These are phyloP conservation scores for Drosophila rhopaloa DNA, from an alignment of 1,140 invertebrate species.

Conservation along the genomic window DNA sequence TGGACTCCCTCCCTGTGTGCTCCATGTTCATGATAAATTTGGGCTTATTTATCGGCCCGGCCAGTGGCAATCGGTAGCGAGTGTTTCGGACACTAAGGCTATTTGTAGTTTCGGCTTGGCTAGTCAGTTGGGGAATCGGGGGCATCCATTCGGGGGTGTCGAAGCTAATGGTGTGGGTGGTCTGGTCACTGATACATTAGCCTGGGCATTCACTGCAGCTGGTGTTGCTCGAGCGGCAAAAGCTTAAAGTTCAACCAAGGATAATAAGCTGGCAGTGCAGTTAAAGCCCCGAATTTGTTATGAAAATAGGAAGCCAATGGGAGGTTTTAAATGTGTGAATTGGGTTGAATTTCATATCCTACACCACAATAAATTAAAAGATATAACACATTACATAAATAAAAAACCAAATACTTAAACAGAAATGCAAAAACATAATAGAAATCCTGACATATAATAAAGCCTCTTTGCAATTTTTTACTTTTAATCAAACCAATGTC, in stretches of 20 bases:
- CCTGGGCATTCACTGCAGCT: slow-evolving; percentile 51
- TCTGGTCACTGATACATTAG: slow-evolving; percentile 66
- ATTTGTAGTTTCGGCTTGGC: slow-evolving; percentile 60
- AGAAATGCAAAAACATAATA: no score
- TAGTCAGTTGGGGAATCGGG: slow-evolving; percentile 2
- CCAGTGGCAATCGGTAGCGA: slow-evolving; percentile 54
- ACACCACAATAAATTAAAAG: no score
- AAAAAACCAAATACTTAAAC: no score
- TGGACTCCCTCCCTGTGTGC: slow-evolving; percentile 12
- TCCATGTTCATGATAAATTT: slow-evolving; percentile 77
- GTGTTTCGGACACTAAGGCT: slow-evolving; percentile 59
- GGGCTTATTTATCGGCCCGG: slow-evolving; percentile 75
- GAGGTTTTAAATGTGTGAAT: slow-evolving; percentile 1
- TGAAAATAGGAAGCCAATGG: slow-evolving; percentile 3
- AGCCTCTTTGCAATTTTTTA: no score
- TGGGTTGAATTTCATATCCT: no score
- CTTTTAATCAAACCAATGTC: no score
- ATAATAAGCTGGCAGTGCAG: slow-evolving; percentile 42
- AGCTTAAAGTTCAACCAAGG: slow-evolving; percentile 62
- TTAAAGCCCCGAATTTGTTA: slow-evolving; percentile 6
- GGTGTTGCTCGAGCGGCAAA: slow-evolving; percentile 45
- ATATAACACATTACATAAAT: no score
- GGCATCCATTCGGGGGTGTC: slow-evolving; percentile 39
- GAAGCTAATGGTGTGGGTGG: slow-evolving; percentile 63
- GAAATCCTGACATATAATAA: no score